Evolutionary conservation across 2,113 vertebrate genomes (phyloP), one percentile per base, ranked within the genome.

Genomic region (Dasyprocta punctata): DNA sequence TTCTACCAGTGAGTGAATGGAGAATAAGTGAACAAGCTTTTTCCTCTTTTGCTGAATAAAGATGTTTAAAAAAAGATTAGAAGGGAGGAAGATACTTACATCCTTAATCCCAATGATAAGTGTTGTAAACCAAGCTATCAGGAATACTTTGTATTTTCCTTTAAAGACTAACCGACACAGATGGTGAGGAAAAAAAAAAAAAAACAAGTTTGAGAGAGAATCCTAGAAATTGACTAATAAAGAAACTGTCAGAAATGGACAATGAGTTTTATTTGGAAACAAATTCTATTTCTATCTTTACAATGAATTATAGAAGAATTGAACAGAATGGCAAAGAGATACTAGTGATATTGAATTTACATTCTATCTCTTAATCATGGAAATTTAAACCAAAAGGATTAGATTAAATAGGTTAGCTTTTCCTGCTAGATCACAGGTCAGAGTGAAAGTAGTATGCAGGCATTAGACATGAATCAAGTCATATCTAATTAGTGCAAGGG

Each of bases 401-500:
- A 81, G 41, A 90, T 94, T 85, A 97, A 97, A 56, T 65, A 30
- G 1, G 36, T 80, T 93, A 30, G 82, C 38, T 94, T 96, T 61
- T 78, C 95, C 78, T 97, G 49, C 69, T 97, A 63, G 86, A 49
- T 3, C 97, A 54, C 8, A 97, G 85, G 96, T 75, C 94, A 97
- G 82, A 69, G 3, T 97, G 63, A 97, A 98, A 98, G 71, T 24
- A 24, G 9, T 12, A 33, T 44, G 94, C 0, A 88, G 81, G n/a
- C 49, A 60, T 92, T 16, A 96, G 65, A 97, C 98, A 97, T 95
- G 97, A 98, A 98, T 96, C 54, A 1, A 58, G 84, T 93, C 1
- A 0, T 86, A 85, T 47, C 13, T 97, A 98, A 97, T 97, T 98
- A 96, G 24, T 60, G 38, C 24, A 81, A 94, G 52, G 54, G 92